phyloP scores from a whole-genome alignment of 2,888 invertebrate species.

The Phlogophora meticulosa region DNA sequence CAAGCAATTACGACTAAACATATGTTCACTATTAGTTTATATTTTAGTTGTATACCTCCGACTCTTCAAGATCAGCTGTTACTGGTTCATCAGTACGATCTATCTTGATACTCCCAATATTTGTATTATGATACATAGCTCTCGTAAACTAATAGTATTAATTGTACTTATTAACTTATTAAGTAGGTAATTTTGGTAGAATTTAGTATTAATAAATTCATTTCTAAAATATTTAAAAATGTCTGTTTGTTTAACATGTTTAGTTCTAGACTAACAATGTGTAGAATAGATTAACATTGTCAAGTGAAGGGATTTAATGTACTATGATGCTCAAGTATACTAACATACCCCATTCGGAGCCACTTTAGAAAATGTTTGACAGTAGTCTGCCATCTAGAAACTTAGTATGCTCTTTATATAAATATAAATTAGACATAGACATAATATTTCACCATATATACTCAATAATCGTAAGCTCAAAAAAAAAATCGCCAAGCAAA shows the following conservation, averaged over 20 bases:
- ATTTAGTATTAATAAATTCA: constrained; percentile 89
- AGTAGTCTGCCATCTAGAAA: constrained; percentile 81
- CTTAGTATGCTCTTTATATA: constrained; percentile 80
- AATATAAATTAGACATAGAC: constrained; percentile 77
- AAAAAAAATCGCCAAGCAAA: constrained; percentile 89
- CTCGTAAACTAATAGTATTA: constrained; percentile 88
- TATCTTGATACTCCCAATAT: constrained; percentile 76
- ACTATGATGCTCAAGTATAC: constrained; percentile 78
- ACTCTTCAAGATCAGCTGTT: constrained; percentile 77
- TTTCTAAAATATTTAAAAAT: constrained; percentile 88
- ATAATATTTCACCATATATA: constrained; percentile 76
- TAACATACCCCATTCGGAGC: constrained; percentile 86
- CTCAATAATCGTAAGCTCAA: constrained; percentile 77
- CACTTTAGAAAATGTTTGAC: constrained; percentile 80
- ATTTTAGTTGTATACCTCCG: constrained; percentile 79
- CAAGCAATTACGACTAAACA: constrained; percentile 80
- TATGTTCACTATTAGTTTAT: constrained; percentile 83
- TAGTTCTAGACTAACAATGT: constrained; percentile 90
- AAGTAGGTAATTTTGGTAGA: constrained; percentile 86
- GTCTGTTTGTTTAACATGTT: constrained; percentile 91
- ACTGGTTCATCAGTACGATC: constrained; percentile 78
- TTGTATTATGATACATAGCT: constrained; percentile 81
- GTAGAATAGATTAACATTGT: constrained; percentile 89
- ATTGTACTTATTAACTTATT: constrained; percentile 87
- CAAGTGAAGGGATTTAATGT: constrained; percentile 75